Evolutionary conservation across 2,888 invertebrate species (phyloP).

Genomic region (Ctenicera cuprea): DNA sequence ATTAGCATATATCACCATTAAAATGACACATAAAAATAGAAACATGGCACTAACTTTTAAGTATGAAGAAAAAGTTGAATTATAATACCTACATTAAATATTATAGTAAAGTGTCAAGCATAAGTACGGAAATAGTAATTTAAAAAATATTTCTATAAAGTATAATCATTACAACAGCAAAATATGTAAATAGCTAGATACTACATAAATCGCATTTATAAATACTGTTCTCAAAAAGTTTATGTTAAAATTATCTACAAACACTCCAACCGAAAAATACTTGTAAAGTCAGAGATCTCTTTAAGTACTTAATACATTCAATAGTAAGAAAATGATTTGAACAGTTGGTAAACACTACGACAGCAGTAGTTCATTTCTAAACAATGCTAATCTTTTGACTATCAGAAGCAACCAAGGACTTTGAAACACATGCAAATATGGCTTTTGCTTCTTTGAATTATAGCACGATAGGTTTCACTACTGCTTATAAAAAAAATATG

Average conservation of each 20-base stretch:
- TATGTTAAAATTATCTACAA: slow-evolving; percentile 19
- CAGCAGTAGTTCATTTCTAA: too few relatives aligned
- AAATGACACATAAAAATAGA: slow-evolving; percentile 40
- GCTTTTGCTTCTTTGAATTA: not conserved
- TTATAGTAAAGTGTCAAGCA: not conserved
- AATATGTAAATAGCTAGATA: not conserved
- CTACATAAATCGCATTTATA: slow-evolving; percentile 3
- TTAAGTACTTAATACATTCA: slow-evolving; percentile 17
- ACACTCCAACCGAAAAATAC: slow-evolving; percentile 23
- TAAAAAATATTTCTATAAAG: slow-evolving; percentile 1
- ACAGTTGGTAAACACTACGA: not conserved
- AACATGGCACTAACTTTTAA: slow-evolving; percentile 40
- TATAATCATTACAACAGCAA: not conserved
- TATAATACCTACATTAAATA: not conserved
- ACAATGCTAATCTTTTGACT: too few relatives aligned
- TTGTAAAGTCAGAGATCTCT: slow-evolving; percentile 25
- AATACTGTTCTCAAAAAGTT: slow-evolving; percentile 25
- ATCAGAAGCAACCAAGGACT: too few relatives aligned
- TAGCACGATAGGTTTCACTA: not conserved
- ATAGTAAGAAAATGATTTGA: not conserved
- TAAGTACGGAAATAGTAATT: slow-evolving; percentile 23
- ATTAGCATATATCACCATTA: slow-evolving; percentile 36
- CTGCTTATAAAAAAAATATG: too few relatives aligned
- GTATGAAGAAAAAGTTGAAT: slow-evolving; percentile 9
- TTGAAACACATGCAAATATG: not conserved